Percentiles rank a stretch among this genome's conserved stretches.
These are phyloP conservation scores for Pantelozetes paolii DNA, from an alignment of 2,888 invertebrate genomes.

Conservation along the genomic window DNA sequence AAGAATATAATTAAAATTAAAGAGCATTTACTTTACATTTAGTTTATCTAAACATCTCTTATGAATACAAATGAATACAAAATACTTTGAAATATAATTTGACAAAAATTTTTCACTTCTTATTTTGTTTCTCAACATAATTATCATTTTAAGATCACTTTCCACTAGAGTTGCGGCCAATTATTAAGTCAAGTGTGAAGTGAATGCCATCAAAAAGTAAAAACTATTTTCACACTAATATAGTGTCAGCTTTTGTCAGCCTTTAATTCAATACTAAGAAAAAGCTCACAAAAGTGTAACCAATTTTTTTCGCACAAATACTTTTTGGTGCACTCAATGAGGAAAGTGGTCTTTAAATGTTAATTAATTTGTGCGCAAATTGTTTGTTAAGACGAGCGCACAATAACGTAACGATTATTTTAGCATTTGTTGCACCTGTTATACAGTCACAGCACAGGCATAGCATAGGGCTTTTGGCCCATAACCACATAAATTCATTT, in stretches of 20 bases:
- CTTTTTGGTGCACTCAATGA: background rate
- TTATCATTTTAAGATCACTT: slow-evolving; percentile 30
- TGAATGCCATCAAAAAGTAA: background rate
- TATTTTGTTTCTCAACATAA: slow-evolving; percentile 2
- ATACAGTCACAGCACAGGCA: slow-evolving; percentile 10
- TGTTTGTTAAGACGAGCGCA: background rate
- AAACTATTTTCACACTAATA: slow-evolving; percentile 26
- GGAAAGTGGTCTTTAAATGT: background rate
- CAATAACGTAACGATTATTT: slow-evolving; percentile 5
- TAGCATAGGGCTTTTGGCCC: background rate
- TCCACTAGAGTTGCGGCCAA: slow-evolving; percentile 29
- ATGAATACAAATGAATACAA: too few relatives aligned
- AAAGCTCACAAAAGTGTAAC: slow-evolving; percentile 11
- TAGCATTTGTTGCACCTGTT: slow-evolving; percentile 12
- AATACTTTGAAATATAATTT: background rate
- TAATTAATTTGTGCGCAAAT: slow-evolving; percentile 10
- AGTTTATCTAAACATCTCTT: too few relatives aligned
- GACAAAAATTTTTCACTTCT: background rate
- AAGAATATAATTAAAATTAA: too few relatives aligned
- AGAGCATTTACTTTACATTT: too few relatives aligned
- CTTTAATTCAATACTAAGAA: background rate
- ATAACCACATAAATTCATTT: background rate
- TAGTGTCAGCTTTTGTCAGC: background rate
- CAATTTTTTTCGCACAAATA: too few relatives aligned
- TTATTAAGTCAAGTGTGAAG: slow-evolving; percentile 31